Evolutionary conservation across 2,888 invertebrate genomes (phyloP).

Genomic region (Cataglyphis albicans): DNA sequence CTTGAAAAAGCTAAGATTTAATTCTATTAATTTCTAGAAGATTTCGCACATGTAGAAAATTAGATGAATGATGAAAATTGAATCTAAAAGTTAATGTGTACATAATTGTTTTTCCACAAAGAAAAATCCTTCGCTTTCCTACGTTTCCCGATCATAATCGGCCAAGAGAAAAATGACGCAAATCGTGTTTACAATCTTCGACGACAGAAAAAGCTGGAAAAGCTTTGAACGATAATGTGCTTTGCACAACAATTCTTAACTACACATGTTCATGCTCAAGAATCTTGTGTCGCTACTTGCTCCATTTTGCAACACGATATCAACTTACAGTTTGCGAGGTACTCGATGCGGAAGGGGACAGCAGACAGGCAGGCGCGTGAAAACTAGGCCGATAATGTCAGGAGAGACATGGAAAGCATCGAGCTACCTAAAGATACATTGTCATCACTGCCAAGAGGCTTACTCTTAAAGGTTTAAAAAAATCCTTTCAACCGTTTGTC

Average conservation of each 20-base stretch:
- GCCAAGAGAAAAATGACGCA: background rate
- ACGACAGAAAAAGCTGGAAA: conserved; percentile 27
- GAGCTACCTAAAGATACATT: conserved; percentile 34
- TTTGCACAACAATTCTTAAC: conserved; percentile 26
- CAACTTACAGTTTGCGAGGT: conserved; percentile 40
- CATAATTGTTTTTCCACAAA: background rate
- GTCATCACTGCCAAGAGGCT: conserved; percentile 27
- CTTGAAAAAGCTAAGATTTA: background rate
- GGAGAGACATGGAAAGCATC: conserved; percentile 18
- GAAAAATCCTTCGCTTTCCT: background rate
- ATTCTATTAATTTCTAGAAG: background rate
- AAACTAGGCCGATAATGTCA: conserved; percentile 52
- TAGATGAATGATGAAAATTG: background rate
- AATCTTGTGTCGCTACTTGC: conserved; percentile 53
- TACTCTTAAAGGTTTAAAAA: background rate
- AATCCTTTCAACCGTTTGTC: background rate
- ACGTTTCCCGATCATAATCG: conserved; percentile 3
- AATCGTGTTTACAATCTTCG: background rate
- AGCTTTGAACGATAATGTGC: conserved; percentile 36
- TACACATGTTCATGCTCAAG: conserved; percentile 30
- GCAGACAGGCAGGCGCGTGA: conserved; percentile 3
- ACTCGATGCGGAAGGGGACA: conserved; percentile 45
- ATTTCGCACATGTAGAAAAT: background rate
- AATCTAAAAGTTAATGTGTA: background rate
- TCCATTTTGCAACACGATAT: conserved; percentile 50